Conservation (phyloP, 2,888 invertebrate genomes). For the Schrankia costaestrigalis region DNA sequence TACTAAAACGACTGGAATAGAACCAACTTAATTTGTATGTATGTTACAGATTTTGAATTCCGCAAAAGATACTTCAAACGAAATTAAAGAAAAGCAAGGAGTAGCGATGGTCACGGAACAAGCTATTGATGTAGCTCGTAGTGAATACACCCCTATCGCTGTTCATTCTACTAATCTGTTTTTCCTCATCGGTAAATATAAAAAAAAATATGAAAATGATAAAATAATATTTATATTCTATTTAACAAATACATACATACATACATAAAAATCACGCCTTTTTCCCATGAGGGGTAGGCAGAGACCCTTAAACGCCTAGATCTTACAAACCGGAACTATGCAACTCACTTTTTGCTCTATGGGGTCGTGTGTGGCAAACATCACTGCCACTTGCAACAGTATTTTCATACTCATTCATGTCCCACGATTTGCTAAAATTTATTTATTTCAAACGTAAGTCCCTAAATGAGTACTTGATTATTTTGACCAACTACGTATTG, state of each 20-base stretch:
- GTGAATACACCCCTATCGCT: constrained; percentile 94
- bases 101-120: constrained; percentile 94
- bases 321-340: too few species aligned
- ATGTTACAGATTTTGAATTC: constrained; percentile 87
- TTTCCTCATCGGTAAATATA: constrained; percentile 88
- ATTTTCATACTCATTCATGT: too few species aligned
- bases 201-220: neutral
- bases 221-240: neutral
- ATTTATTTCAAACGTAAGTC: too few species aligned
- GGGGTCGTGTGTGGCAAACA: too few species aligned
- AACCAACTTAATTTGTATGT: neutral
- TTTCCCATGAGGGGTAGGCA: too few species aligned
- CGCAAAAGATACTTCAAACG: constrained; percentile 93
- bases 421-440: too few species aligned
- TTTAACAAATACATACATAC: too few species aligned
- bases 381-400: too few species aligned
- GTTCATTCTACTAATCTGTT: constrained; percentile 94
- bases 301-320: too few species aligned
- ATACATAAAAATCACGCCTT: too few species aligned
- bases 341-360: neutral
- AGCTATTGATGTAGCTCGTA: constrained; percentile 91
- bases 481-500: too few species aligned
- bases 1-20: neutral
- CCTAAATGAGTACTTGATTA: too few species aligned
- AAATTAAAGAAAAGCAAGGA: constrained; percentile 94